phyloP scores from a whole-genome alignment of 2,113 vertebrate genomes.

The Burhinus oedicnemus region DNA sequence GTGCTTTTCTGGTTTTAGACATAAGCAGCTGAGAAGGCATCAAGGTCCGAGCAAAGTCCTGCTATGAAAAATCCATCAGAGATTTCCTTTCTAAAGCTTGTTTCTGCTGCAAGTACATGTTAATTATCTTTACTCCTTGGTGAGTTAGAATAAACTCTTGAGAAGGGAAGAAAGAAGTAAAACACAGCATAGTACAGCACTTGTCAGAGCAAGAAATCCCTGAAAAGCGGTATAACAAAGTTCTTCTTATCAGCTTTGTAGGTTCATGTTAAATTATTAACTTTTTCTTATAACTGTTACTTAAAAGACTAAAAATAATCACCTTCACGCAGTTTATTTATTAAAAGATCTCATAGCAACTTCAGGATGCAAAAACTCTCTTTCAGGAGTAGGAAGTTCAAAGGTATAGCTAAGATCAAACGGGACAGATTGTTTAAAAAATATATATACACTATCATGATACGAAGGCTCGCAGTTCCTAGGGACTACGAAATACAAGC shows the following conservation, averaged over 20 bases:
- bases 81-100: background rate
- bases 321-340: background rate
- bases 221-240: background rate
- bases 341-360: background rate
- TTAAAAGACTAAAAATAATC: background rate
- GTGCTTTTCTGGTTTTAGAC: background rate
- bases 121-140: background rate
- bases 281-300: background rate
- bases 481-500: background rate
- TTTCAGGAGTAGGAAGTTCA: background rate
- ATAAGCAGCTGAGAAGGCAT: background rate
- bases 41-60: background rate
- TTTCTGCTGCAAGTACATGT: background rate
- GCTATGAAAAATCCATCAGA: background rate
- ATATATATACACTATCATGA: background rate
- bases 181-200: background rate
- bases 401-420: background rate
- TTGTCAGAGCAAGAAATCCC: background rate
- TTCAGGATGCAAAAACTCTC: background rate
- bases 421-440: background rate
- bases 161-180: background rate
- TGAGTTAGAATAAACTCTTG: constrained; percentile 9
- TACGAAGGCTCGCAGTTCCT: background rate
- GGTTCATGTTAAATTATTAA: background rate
- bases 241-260: background rate